A percentile compares a stretch with the other conserved stretches of the same genome.
These are phyloP conservation scores for Sparus aurata DNA, from an alignment of 2,797 vertebrate species.

Conservation along the genomic window DNA sequence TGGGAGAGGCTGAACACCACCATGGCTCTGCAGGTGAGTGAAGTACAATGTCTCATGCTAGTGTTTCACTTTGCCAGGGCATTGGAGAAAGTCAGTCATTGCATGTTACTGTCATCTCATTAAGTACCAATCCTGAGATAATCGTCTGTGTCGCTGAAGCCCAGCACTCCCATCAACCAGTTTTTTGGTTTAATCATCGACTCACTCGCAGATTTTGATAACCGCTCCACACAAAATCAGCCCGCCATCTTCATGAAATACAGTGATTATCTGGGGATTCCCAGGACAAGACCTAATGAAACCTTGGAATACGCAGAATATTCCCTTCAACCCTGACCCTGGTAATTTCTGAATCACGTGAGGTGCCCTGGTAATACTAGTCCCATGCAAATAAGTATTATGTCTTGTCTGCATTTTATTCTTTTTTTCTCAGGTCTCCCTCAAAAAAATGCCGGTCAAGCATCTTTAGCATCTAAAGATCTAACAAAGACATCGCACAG, in stretches of 20 bases:
- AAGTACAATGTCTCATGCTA: neutral
- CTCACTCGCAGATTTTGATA: neutral
- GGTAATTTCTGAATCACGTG: too few species aligned
- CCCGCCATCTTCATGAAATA: neutral
- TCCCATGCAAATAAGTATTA: too few species aligned
- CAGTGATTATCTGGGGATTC: neutral
- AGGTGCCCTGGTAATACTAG: too few species aligned
- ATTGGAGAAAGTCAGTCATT: neutral
- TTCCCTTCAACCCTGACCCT: too few species aligned
- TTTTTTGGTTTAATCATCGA: neutral
- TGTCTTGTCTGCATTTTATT: neutral
- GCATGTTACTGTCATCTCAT: neutral
- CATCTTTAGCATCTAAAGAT: neutral
- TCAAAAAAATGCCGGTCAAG: too few species aligned
- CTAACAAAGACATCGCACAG: neutral
- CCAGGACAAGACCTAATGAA: neutral
- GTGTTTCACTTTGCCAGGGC: neutral
- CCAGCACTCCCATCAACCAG: neutral
- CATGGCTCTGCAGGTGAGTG: conserved; percentile 94
- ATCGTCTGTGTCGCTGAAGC: neutral
- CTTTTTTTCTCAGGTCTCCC: neutral
- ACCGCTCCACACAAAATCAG: neutral
- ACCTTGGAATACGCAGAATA: neutral
- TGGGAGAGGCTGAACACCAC: conserved; percentile 92
- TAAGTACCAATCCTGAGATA: neutral